A percentile compares a stretch with the other conserved stretches of the same genome.
Evolutionary conservation across 2,113 vertebrate species (phyloP).

Genomic region (Todiramphus saurophagus): DNA sequence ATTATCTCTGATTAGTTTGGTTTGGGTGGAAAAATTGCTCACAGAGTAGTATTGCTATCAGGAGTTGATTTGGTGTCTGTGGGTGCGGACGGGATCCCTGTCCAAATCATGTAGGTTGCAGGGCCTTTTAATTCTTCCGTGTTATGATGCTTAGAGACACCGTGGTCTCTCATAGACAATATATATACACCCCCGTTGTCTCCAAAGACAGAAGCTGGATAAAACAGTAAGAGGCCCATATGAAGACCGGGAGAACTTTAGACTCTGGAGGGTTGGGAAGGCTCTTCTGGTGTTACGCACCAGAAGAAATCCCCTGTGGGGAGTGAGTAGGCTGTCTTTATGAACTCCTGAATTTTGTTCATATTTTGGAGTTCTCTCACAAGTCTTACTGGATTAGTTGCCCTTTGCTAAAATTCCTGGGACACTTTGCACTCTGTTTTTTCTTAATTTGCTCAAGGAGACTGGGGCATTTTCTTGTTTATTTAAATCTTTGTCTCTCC

Average conservation of each 20-base stretch:
- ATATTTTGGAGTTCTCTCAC: background rate
- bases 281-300: background rate
- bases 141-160: background rate
- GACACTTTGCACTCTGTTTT: background rate
- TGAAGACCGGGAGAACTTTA: background rate
- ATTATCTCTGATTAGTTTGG: background rate
- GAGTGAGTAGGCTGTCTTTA: background rate
- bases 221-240: background rate
- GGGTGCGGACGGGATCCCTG: background rate
- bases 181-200: fast-evolving
- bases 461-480: background rate
- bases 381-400: background rate
- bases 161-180: background rate
- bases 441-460: background rate
- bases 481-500: background rate
- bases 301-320: background rate
- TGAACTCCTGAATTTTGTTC: fast-evolving
- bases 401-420: background rate
- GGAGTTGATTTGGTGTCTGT: background rate
- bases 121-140: background rate
- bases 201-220: background rate
- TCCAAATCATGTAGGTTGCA: background rate
- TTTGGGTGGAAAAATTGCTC: background rate
- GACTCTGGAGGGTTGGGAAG: background rate
- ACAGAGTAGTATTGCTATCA: background rate